Percentiles rank a stretch among this genome's conserved stretches.
These are phyloP conservation scores for Centropus unirufus DNA, from an alignment of 2,113 vertebrate genomes.

Conservation along the genomic window DNA sequence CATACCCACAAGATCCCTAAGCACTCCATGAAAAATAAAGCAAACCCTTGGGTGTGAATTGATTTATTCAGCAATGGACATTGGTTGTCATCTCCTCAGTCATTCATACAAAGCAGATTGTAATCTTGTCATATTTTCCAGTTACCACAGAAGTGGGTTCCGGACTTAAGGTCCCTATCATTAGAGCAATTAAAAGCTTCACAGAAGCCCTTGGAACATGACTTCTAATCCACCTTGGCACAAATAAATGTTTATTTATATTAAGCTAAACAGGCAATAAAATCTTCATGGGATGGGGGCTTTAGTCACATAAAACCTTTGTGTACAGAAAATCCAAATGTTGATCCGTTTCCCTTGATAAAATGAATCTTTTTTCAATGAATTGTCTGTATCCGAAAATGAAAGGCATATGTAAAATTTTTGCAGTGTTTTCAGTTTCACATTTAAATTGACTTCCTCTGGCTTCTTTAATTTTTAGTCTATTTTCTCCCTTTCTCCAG, in stretches of 20 bases:
- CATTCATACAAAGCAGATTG: neutral
- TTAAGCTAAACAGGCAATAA: conserved; percentile 11
- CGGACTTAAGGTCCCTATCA: neutral
- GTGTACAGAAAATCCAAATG: neutral
- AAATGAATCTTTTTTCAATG: neutral
- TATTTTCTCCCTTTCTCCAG: neutral
- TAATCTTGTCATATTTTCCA: neutral
- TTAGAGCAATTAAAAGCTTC: conserved; percentile 12
- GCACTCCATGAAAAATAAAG: neutral
- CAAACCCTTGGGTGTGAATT: neutral
- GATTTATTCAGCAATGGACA: neutral
- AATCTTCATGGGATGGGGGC: neutral
- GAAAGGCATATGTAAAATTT: neutral
- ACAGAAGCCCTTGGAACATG: neutral
- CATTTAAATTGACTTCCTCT: neutral
- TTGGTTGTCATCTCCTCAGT: neutral
- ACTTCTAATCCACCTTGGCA: neutral
- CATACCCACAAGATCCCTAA: fast-evolving
- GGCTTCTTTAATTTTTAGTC: conserved; percentile 12
- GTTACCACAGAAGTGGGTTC: neutral
- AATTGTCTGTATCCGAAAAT: neutral
- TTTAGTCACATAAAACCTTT: neutral
- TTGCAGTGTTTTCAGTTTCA: conserved; percentile 2
- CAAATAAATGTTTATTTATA: neutral
- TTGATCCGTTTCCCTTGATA: neutral